A percentile compares a stretch with the other conserved stretches of the same genome.
Evolutionary conservation across 1,140 invertebrate species (phyloP).

Genomic region (Calosoma granatense): DNA sequence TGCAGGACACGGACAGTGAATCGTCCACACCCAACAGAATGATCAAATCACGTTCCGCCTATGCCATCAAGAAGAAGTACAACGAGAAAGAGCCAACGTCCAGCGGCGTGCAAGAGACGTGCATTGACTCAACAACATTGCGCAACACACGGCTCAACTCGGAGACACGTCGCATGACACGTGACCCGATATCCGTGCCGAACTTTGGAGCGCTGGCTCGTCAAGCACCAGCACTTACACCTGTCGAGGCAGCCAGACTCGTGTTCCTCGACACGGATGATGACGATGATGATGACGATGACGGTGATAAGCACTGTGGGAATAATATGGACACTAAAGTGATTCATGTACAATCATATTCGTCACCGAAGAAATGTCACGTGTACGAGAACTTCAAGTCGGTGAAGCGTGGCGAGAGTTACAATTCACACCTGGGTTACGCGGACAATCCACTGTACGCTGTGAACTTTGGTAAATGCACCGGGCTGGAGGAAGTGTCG

Average conservation of each 20-base stretch:
- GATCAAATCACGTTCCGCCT: conserved; percentile 52
- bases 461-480: conserved; percentile 42
- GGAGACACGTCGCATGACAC: conserved; percentile 37
- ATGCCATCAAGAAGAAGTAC: conserved; percentile 43
- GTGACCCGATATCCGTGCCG: conserved; percentile 66
- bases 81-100: conserved; percentile 21
- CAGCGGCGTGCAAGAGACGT: conserved; percentile 18
- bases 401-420: conserved; percentile 42
- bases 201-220: conserved; percentile 56
- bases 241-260: conserved; percentile 54
- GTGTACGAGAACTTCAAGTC: conserved; percentile 41
- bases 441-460: conserved; percentile 48
- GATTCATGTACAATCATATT: conserved; percentile 21
- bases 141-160: conserved; percentile 18
- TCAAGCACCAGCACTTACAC: conserved; percentile 55
- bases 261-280: conserved; percentile 63
- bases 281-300: conserved; percentile 20
- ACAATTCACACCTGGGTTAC: conserved; percentile 46
- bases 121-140: conserved; percentile 24
- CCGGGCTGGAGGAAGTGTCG: conserved; percentile 45
- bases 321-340: conserved; percentile 9
- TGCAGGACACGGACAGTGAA: conserved; percentile 24
- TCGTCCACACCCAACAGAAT: conserved; percentile 32
- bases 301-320: background rate
- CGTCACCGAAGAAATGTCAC: conserved; percentile 21